Percentiles rank a stretch among this genome's conserved stretches.
Conservation (phyloP, 2,888 invertebrate species). For the Deilephila elpenor region DNA sequence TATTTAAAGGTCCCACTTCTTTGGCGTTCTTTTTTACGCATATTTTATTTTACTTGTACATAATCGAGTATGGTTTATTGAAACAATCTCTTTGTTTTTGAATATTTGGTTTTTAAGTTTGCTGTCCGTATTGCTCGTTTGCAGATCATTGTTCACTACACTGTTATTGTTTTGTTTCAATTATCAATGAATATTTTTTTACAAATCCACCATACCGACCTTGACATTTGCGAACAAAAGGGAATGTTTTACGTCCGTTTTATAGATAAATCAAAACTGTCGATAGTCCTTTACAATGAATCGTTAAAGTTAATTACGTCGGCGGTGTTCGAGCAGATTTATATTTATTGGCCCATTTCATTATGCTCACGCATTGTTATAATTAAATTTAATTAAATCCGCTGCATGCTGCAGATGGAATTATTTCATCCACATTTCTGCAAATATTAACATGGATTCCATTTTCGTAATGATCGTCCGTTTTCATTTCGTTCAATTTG, state of each 20-base stretch:
- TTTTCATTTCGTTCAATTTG: slow-evolving; percentile 2
- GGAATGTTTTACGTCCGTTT: slow-evolving; percentile 52
- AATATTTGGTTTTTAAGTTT: not conserved
- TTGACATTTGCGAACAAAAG: slow-evolving; percentile 67
- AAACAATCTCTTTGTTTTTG: not conserved
- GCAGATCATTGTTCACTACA: slow-evolving; percentile 47
- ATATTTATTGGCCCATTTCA: slow-evolving; percentile 50
- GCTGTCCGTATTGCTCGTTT: slow-evolving; percentile 21
- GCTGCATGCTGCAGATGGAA: slow-evolving; percentile 9
- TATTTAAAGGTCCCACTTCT: too few species aligned
- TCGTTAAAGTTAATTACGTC: slow-evolving; percentile 59
- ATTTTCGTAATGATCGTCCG: not conserved
- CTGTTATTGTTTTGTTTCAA: slow-evolving; percentile 44
- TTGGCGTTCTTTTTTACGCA: too few species aligned
- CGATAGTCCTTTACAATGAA: slow-evolving; percentile 57
- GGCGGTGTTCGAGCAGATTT: slow-evolving; percentile 42
- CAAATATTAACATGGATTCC: not conserved
- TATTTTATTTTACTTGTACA: too few species aligned
- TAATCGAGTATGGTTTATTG: too few species aligned
- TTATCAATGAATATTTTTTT: slow-evolving; percentile 50
- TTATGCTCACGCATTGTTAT: slow-evolving; percentile 50
- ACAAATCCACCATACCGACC: slow-evolving; percentile 48
- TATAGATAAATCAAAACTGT: slow-evolving; percentile 62
- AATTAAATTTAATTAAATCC: slow-evolving; percentile 53
- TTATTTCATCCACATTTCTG: slow-evolving; percentile 3